These are phyloP conservation scores for Gorsachius goisagi DNA, from an alignment of 2,113 vertebrate genomes.

Conservation along the genomic window DNA sequence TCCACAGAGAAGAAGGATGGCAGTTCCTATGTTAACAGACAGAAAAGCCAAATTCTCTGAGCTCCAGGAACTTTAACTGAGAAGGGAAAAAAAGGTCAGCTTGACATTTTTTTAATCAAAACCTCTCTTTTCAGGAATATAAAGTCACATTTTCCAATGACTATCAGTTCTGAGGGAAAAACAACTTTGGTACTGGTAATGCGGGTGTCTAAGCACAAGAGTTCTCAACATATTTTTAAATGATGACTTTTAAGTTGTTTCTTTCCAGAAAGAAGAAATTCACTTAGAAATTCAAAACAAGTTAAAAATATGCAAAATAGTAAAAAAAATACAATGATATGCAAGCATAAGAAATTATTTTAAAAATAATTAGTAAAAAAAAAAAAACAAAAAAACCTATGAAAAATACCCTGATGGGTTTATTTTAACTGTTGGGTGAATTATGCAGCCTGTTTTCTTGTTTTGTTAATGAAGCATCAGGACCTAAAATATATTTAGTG, in stretches of 20 bases:
- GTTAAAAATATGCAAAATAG: neutral
- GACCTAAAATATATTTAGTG: conserved; percentile 40
- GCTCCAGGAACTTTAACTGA: neutral
- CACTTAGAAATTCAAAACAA: neutral
- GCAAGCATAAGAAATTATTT: neutral
- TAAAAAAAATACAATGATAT: neutral
- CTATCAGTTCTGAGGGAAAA: neutral
- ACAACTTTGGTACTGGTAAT: neutral
- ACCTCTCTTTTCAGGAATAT: neutral
- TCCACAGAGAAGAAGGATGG: neutral
- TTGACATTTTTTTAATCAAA: accelerated
- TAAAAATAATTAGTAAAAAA: neutral
- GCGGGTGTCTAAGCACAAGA: neutral
- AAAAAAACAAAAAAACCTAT: neutral
- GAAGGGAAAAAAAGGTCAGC: neutral
- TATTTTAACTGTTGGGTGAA: conserved; percentile 18
- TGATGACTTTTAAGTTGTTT: neutral
- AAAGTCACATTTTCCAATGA: neutral
- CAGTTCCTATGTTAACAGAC: neutral
- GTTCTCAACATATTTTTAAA: neutral
- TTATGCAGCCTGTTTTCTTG: conserved; percentile 36
- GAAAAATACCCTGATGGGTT: neutral
- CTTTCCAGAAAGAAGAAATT: neutral
- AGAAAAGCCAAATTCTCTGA: neutral
- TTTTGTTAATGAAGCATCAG: conserved; percentile 52